Base-by-base conservation (phyloP, 1,140 invertebrate species). In the Polyergus mexicanus region DNA sequence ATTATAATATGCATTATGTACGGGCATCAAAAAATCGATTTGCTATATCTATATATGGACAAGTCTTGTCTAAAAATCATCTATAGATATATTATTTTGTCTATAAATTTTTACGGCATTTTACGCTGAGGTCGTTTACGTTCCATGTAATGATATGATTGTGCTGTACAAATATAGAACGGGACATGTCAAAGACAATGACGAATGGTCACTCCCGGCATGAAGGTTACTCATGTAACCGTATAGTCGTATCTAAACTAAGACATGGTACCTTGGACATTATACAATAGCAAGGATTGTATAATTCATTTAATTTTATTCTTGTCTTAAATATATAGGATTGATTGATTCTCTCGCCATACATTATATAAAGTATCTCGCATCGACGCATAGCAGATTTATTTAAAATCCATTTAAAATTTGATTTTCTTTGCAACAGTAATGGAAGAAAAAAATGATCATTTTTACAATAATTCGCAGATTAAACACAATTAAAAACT, bases 1-100 rank as follows among this genome's bases (percentile, higher is more conserved):
- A 32, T 63, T 76, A 5, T 62, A 44, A 58, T 86, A 68, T 58
- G 38, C 7, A 60, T 25, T 22, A 8, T 83, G 32, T 62, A 28
- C 32, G n/a, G 47, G 44, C 1, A 41, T 22, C 25, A 1, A n/a
- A 51, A 51, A 62, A 44, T 25, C 16, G 13, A 3, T 72, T 35
- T 7, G 16, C 0, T 2, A 16, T 54, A 72, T 7, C 1, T 32
- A 32, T 0, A 44, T 44, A 44, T 44, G 19, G 19, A 35, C 0
- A 32, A 51, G 6, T 10, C 41, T 44, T 44, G 10, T 44, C 10
- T 44, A 47, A 25, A 69, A 32, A 32, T 32, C 3, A 32, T 32
- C 32, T 32, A 32, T 32, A 32, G 0, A 32, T 32, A 32, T 32
- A 6, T 47, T 2, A 10, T 19, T 32, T 66, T 28, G 16, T 58